Conservation (phyloP, 2,888 invertebrate genomes). For the Brassicogethes aeneus region DNA sequence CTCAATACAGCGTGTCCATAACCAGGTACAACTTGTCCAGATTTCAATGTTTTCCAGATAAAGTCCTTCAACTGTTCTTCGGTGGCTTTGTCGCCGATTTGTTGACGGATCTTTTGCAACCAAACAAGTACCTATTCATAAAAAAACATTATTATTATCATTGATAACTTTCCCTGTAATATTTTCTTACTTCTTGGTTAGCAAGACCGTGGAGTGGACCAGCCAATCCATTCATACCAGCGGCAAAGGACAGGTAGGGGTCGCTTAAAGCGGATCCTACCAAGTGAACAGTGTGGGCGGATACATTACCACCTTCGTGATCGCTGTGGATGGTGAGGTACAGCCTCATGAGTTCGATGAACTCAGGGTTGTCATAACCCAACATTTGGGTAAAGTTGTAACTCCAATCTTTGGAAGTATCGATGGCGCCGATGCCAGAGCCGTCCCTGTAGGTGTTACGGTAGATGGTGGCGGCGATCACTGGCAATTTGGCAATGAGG, state of each 20-base stretch:
- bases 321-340: slow-evolving; percentile 94
- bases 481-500: slow-evolving; percentile 88
- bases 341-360: slow-evolving; percentile 85
- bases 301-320: slow-evolving; percentile 95
- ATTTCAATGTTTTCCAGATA: slow-evolving; percentile 94
- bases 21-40: slow-evolving; percentile 94
- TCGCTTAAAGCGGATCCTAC: slow-evolving; percentile 92
- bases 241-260: slow-evolving; percentile 86
- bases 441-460: slow-evolving; percentile 80
- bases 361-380: slow-evolving; percentile 74
- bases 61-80: slow-evolving; percentile 92
- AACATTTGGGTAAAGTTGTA: slow-evolving; percentile 88
- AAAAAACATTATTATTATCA: slow-evolving; percentile 20
- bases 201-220: slow-evolving; percentile 94
- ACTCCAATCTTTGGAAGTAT: slow-evolving; percentile 85
- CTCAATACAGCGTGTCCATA: slow-evolving; percentile 94
- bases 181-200: slow-evolving; percentile 67
- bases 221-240: slow-evolving; percentile 88
- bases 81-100: slow-evolving; percentile 76
- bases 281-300: slow-evolving; percentile 88
- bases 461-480: slow-evolving; percentile 90
- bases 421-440: slow-evolving; percentile 80
- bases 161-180: background rate
- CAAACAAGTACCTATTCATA: slow-evolving; percentile 75
- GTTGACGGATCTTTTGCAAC: slow-evolving; percentile 80